These are phyloP conservation scores for Pristis pectinata DNA, from an alignment of 2,797 vertebrate species.

Conservation along the genomic window DNA sequence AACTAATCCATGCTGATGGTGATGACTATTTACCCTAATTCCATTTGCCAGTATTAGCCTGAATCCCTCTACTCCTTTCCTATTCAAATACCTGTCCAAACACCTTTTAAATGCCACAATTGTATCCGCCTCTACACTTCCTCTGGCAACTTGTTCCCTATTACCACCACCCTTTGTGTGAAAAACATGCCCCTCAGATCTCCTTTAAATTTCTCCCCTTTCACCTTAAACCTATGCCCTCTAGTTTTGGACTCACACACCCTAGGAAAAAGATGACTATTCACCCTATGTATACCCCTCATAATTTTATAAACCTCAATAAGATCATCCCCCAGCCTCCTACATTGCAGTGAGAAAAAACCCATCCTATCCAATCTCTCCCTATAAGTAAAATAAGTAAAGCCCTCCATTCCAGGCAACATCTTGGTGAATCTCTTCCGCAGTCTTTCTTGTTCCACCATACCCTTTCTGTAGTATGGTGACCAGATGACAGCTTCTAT, in stretches of 20 bases:
- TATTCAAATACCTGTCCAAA: too few relatives aligned
- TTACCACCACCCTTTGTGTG: background rate
- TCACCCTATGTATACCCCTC: background rate
- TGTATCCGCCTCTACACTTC: background rate
- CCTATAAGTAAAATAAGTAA: too few relatives aligned
- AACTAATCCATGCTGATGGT: too few relatives aligned
- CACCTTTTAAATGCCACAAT: background rate
- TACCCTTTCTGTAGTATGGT: too few relatives aligned
- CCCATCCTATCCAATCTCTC: too few relatives aligned
- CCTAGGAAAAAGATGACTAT: background rate
- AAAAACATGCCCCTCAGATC: background rate
- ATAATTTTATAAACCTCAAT: background rate
- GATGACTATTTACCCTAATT: background rate
- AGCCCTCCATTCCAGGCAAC: too few relatives aligned
- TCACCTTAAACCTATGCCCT: background rate
- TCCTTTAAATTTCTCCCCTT: background rate
- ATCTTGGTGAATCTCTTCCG: too few relatives aligned
- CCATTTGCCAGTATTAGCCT: background rate
- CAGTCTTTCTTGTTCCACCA: too few relatives aligned
- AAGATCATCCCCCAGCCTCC: background rate
- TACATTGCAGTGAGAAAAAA: background rate
- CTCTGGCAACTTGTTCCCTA: background rate
- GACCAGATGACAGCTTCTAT: too few relatives aligned
- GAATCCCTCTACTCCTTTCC: too few relatives aligned
- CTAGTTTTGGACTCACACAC: background rate